These are phyloP conservation scores for Ethmia dodecea DNA, from an alignment of 2,888 invertebrate species.

Conservation along the genomic window DNA sequence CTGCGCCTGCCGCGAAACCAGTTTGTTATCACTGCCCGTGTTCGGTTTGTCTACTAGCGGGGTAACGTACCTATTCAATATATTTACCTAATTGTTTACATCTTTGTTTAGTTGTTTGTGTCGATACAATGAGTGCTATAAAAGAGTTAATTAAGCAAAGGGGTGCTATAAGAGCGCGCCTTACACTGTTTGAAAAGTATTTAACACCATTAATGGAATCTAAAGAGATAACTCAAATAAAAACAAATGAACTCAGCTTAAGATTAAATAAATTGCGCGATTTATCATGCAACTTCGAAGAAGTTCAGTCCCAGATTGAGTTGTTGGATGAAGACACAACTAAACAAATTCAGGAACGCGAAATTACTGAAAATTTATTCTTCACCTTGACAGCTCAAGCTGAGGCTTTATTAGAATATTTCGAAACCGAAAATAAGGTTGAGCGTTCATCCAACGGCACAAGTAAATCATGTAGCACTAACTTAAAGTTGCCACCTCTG, in stretches of 20 bases:
- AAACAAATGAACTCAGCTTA: background rate
- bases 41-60: background rate
- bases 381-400: background rate
- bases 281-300: slow-evolving; percentile 10
- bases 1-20: background rate
- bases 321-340: slow-evolving; percentile 7
- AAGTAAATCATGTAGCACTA: background rate
- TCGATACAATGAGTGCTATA: background rate
- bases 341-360: background rate
- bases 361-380: background rate
- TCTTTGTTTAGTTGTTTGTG: background rate
- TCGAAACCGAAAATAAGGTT: background rate
- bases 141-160: background rate
- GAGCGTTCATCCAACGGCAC: background rate
- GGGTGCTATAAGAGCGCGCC: slow-evolving; percentile 5
- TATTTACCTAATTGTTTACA: background rate
- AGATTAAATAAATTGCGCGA: slow-evolving; percentile 11
- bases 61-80: background rate
- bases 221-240: background rate
- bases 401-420: background rate
- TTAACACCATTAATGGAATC: slow-evolving; percentile 5
- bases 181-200: slow-evolving; percentile 12
- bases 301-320: slow-evolving; percentile 12
- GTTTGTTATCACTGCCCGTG: background rate
- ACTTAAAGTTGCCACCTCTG: slow-evolving; percentile 3